Evolutionary conservation across 1,140 invertebrate species (phyloP), one percentile per base, ranked within the genome.

Genomic region (Heliconius nattereri): DNA sequence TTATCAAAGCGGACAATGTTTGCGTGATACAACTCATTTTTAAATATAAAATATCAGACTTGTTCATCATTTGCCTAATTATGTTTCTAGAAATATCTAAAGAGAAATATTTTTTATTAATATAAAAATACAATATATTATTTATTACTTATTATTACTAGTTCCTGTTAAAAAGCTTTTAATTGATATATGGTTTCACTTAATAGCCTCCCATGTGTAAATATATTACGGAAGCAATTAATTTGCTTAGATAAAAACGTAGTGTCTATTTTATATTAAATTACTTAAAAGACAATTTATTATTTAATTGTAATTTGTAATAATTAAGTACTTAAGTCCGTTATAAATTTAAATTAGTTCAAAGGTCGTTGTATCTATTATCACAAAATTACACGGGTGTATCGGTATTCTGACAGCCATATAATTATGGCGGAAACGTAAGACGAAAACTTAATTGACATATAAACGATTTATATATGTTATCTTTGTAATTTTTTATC

Each of bases 341-440:
- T 45, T 29, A 71, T 45, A 70, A 29, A 70, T 70, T 20, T 60
- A 37, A 76, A 76, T 76, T 76, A 76, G 60, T 70, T 75, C 37
- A 76, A 70, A 40, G 40, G 26, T 70, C 35, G 19, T 45, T 75
- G 75, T 70, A 54, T 76, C 35, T 76, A 71, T 76, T 70, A 76
- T 75, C n/a, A 76, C 37, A 40, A 71, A 76, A 70, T 35, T 26
- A 71, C 37, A 26, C 60, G 45, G 7, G 54, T 66, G 1, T 71
- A 76, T 45, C 75, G 75, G 75, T 60, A 71, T 76, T 23, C 49
- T 45, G 75, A 70, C 75, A 66, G 23, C 16, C 35, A 49, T 66
- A 49, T 76, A 76, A 76, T 45, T 70, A 76, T 76, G 66, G 40
- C 75, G 75, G 75, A 76, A 26, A 76, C 13, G 40, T 45, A 76